Conservation (phyloP, 1,140 invertebrate species). For the Nautilus pompilius region DNA sequence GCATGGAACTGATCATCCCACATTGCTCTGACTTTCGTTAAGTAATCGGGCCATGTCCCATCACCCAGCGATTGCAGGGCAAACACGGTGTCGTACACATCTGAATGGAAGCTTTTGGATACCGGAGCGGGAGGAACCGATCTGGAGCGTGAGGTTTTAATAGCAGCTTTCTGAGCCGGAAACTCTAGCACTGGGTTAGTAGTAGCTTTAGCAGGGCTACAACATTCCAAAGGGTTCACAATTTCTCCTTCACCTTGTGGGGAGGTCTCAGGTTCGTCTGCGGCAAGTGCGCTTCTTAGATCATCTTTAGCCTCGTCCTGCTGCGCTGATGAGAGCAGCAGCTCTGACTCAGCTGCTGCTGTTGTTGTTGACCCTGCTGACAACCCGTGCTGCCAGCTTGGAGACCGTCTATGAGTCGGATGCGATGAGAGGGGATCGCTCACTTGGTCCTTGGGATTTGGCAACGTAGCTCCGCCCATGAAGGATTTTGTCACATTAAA, state of each 20-base stretch:
- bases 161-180: not conserved
- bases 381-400: not conserved
- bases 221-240: constrained; percentile 4
- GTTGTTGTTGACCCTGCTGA: no score
- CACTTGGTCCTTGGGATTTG: not conserved
- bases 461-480: not conserved
- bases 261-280: no score
- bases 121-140: constrained; percentile 16
- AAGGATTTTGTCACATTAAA: constrained; percentile 7
- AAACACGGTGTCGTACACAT: constrained; percentile 49
- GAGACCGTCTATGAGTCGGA: not conserved
- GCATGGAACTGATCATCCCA: constrained; percentile 42
- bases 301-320: no score
- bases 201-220: constrained; percentile 4
- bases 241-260: constrained; percentile 1
- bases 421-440: not conserved
- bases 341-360: no score
- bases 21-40: constrained; percentile 41
- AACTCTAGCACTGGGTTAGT: constrained; percentile 14
- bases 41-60: constrained; percentile 39
- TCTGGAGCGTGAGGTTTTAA: constrained; percentile 6
- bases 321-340: no score
- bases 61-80: constrained; percentile 44
- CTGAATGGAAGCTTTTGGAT: constrained; percentile 41
- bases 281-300: no score